Base-by-base conservation (phyloP, 2,113 vertebrate species). In the Grantiella picta region DNA sequence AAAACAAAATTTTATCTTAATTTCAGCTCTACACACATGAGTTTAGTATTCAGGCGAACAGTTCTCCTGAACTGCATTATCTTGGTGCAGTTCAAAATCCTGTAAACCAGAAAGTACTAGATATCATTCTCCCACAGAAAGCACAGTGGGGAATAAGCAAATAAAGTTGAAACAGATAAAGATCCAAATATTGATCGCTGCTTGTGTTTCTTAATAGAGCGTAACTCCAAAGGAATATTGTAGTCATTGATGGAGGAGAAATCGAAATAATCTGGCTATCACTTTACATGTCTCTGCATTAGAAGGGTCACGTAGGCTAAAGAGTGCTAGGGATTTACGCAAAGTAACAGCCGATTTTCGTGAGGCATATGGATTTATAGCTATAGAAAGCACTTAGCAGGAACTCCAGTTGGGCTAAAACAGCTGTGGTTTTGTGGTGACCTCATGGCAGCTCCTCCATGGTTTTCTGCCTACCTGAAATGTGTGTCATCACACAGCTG, bases 151-250 rank as follows among this genome's bases (percentile, higher is more conserved):
- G 92, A 96, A 96, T 95, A 94, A 89, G 82, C 80, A 94, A 97
- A 94, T 93, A 94, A 96, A 96, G 79, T 53, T 92, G 90, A 94
- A 97, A 95, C 72, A 95, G 95, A 96, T 96, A 97, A 97, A 92
- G 94, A 97, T 96, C 95, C 2, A 4, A 93, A 78, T 97, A 98
- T 97, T 97, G 96, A 98, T 98, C 97, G 88, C 87, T 91, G 80
- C 88, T 97, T 96, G 89, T 95, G 90, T 93, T 97, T 95, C 89
- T 85, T 97, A 98, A 95, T 95, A 95, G 95, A 96, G 96, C 29
- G 40, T 89, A 95, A 73, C 88, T 92, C 79, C 73, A 94, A 89
- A 94, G 77, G 93, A 97, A 96, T 97, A 96, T 72, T 95, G 93
- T 92, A 97, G 94, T 84, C 95, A 96, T 89, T 91, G 96, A 88